Evolutionary conservation across 2,113 vertebrate species (phyloP).

Genomic region (Malaclemys terrapin): DNA sequence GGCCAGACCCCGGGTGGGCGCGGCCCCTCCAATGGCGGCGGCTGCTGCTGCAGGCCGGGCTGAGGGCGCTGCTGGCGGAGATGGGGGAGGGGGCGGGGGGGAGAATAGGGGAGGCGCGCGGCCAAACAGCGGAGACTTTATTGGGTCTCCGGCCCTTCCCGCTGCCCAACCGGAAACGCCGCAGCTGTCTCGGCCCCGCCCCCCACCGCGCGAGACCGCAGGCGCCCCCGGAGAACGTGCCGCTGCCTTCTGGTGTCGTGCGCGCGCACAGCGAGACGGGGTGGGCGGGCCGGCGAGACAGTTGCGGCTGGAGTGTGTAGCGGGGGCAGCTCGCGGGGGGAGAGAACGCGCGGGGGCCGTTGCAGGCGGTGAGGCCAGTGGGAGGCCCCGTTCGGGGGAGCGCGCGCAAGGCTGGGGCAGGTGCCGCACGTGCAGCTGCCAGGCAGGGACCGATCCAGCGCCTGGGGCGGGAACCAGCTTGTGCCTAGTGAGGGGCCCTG

Average conservation of each 20-base stretch:
- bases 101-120: not conserved
- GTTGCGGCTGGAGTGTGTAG: too few relatives aligned
- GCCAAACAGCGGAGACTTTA: not conserved
- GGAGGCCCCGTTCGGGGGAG: too few relatives aligned
- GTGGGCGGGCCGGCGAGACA: not conserved
- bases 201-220: not conserved
- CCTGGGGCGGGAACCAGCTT: not conserved
- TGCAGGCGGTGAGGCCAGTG: too few relatives aligned
- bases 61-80: not conserved
- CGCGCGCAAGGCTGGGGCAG: too few relatives aligned
- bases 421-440: too few relatives aligned
- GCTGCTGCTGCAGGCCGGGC: not conserved
- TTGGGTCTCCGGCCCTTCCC: not conserved
- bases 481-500: too few relatives aligned
- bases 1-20: not conserved
- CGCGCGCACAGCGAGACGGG: not conserved
- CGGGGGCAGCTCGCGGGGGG: rapidly evolving
- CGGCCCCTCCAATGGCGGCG: not conserved
- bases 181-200: not conserved
- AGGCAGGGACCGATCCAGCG: too few relatives aligned
- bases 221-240: not conserved
- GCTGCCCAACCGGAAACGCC: not conserved
- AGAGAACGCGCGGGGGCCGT: rapidly evolving
- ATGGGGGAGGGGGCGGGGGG: not conserved
- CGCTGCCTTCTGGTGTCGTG: not conserved